These are phyloP conservation scores for Propithecus coquereli DNA, from an alignment of 2,113 vertebrate species.

Conservation along the genomic window DNA sequence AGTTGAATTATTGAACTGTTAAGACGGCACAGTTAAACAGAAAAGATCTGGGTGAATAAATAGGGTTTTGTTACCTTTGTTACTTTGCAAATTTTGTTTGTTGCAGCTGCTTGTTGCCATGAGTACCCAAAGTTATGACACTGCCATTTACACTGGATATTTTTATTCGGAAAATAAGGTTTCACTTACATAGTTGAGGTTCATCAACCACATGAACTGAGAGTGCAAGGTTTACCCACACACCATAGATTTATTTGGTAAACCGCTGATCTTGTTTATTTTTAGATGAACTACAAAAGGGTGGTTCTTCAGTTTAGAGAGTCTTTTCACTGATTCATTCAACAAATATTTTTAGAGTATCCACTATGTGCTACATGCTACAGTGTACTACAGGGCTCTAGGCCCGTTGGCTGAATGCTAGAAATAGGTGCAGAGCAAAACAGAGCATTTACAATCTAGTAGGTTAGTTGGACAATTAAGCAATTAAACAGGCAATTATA, in stretches of 20 bases:
- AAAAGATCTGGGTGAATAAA: slow-evolving; percentile 53
- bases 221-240: slow-evolving; percentile 51
- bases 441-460: not conserved
- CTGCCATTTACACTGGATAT: slow-evolving; percentile 42
- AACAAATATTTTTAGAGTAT: slow-evolving; percentile 39
- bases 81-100: slow-evolving; percentile 61
- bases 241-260: slow-evolving; percentile 55
- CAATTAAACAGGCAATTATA: slow-evolving; percentile 42
- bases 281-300: slow-evolving; percentile 53
- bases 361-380: not conserved
- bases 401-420: not conserved
- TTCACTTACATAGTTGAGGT: slow-evolving; percentile 53
- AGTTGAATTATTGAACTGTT: slow-evolving; percentile 63
- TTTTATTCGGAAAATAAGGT: slow-evolving; percentile 55
- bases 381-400: not conserved
- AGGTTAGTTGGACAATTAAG: not conserved
- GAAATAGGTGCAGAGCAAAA: slow-evolving; percentile 18
- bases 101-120: slow-evolving; percentile 57
- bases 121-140: slow-evolving; percentile 41
- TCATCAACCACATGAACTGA: slow-evolving; percentile 30
- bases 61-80: slow-evolving; percentile 56
- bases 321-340: slow-evolving; percentile 29
- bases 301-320: slow-evolving; percentile 41
- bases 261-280: slow-evolving; percentile 54
- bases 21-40: slow-evolving; percentile 38